phyloP scores from a whole-genome alignment of 2,888 invertebrate genomes.

The Papilio protenor region DNA sequence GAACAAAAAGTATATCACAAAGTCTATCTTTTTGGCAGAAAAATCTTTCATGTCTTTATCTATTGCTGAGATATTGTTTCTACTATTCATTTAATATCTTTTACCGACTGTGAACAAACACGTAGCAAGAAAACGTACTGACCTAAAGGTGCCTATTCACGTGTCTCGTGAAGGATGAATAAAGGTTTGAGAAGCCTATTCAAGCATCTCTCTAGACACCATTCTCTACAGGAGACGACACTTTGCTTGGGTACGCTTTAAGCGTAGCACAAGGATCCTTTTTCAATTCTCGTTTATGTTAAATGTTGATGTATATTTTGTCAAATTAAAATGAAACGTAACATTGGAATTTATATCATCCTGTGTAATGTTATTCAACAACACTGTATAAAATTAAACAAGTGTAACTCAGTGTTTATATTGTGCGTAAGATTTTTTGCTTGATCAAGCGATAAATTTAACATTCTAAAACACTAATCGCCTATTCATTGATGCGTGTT shows the following conservation, averaged over 20 bases:
- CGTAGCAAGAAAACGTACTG: not conserved
- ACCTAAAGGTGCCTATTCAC: conserved; percentile 5
- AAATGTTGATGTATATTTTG: not conserved
- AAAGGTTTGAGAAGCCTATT: conserved; percentile 19
- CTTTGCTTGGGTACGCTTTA: not conserved
- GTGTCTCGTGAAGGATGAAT: conserved; percentile 7
- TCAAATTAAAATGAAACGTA: not conserved
- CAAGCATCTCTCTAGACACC: conserved; percentile 21
- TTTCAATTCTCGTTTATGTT: not conserved
- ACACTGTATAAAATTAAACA: conserved; percentile 1
- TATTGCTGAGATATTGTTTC: too few relatives aligned
- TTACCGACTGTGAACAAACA: not conserved
- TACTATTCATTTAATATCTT: not conserved
- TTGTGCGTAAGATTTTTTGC: conserved; percentile 27
- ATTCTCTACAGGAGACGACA: conserved; percentile 20
- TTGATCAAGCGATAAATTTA: conserved; percentile 35
- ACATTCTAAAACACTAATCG: conserved; percentile 25
- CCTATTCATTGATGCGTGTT: conserved; percentile 36
- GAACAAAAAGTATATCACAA: not conserved
- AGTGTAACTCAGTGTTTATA: conserved; percentile 15
- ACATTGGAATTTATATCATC: conserved; percentile 5
- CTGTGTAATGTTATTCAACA: conserved; percentile 14
- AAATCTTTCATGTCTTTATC: not conserved
- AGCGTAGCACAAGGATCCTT: not conserved
- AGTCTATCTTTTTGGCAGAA: not conserved